Base-by-base conservation (phyloP, 2,797 vertebrate species). In the Muraenolepis orangiensis region DNA sequence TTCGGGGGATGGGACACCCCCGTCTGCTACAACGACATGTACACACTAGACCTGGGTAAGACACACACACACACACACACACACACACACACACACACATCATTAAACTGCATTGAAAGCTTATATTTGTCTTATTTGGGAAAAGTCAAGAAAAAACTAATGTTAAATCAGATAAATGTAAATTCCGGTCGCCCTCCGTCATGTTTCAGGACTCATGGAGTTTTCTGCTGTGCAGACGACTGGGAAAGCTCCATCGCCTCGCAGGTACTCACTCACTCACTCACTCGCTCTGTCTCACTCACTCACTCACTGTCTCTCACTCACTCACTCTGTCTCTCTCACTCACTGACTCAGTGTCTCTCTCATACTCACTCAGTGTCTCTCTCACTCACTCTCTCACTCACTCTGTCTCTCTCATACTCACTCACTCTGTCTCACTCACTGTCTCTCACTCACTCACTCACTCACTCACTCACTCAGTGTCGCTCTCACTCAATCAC, bases 1-100 rank as follows among this genome's bases (percentile, higher is more conserved):
- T 95, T 95, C 69, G 95, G 93, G 1, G 95, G 95, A 31, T 95
- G 95, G 95, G 95, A 95, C 87, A 94, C 93, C 7, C 95, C 95
- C 0, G 87, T 95, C 38, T 94, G 94, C 86, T 95, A 92, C 85
- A 95, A 92, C 67, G 94, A 95, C 87, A 91, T 95, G 91, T 93
- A 92, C 83, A 89, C 89, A 84, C 80, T 95, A 86, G 94, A 95
- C 83, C 91, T 95, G 0, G 93, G 94, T 95, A 80, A 93, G 91
- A 74, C 30, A 30, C 46, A 38, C 14, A 30, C 40, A 20, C 46
- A n/a, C 46, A 51, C 18, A 20, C 46, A 18, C 18, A 20, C 46
- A 51, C 46, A 20, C 40, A 42, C 40, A 14, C 40, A 42, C 40
- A 42, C 40, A 42, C 14, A 18, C 14, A 42, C 14, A 18, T 7